Conservation (phyloP, 53 echinoderm and acorn worm genomes). For the Paracentrotus lividus region DNA sequence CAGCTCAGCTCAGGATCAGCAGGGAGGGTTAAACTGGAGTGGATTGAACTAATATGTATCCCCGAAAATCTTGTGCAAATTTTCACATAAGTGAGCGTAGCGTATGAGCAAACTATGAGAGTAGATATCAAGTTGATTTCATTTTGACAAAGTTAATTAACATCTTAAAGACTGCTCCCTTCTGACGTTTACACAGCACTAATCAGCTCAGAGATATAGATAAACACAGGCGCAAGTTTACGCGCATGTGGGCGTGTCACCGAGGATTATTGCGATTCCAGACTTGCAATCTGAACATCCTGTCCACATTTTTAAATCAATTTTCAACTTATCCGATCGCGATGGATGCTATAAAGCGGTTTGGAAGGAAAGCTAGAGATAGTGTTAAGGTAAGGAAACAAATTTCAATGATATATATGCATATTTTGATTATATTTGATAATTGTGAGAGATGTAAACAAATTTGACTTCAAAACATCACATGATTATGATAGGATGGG, state of each 20-base stretch:
- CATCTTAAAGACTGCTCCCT: background rate
- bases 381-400: slow-evolving; percentile 57
- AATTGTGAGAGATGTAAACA: background rate
- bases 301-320: background rate
- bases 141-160: background rate
- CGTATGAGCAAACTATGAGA: background rate
- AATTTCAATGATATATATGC: background rate
- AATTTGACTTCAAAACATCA: background rate
- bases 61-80: background rate
- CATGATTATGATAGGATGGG: background rate
- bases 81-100: background rate
- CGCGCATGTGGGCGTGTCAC: slow-evolving; percentile 50
- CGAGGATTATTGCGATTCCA: background rate
- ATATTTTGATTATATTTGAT: background rate
- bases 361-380: slow-evolving; percentile 63
- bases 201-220: background rate
- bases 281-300: background rate
- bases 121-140: background rate
- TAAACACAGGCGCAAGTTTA: background rate
- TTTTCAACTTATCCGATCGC: background rate
- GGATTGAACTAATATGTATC: background rate
- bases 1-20: no score
- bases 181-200: background rate
- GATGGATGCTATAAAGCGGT: slow-evolving; percentile 66
- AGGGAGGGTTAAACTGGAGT: background rate